Evolutionary conservation across 2,113 vertebrate species (phyloP), one percentile per base, ranked within the genome.

Genomic region (Cyanistes caeruleus): DNA sequence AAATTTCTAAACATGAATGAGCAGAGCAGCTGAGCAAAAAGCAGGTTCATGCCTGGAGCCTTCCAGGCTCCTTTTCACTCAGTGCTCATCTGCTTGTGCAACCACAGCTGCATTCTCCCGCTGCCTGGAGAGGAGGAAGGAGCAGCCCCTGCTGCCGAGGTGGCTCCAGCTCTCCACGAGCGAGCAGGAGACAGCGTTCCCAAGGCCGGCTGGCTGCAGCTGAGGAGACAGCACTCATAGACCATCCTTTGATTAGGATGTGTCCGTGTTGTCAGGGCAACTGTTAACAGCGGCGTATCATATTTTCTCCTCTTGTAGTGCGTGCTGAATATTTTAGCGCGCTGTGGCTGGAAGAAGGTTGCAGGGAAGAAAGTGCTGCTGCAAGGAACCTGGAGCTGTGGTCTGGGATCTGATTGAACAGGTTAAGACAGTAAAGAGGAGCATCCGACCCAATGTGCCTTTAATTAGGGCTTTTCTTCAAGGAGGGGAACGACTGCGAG

Each of bases 201-300:
- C 35, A 65, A 76, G 90, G 91, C 92, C 77, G 49, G 91, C 97
- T 35, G 43, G 62, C 74, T 84, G 95, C 95, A 41, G 86, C 95
- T 87, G 55, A 53, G 93, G 96, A 95, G 88, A 90, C 90, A 89
- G 85, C 18, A 41, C 87, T 94, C 84, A 68, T 24, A 56, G 94
- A 94, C 96, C 90, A 95, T 76, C 89, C 95, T 95, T 93, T 96
- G 95, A 97, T 97, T 96, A 94, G 97, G 97, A 95, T 91, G 93
- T 98, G 97, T 97, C 96, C 70, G 97, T 96, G 99, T 99, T 98
- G 98, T 99, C 98, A 98, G 98, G 98, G 98, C 97, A 98, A 98
- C 98, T 97, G 97, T 93, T 98, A 95, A 87, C 97, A 59, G 95
- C 93, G 84, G 96, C 95, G 82, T 91, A 98, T 99, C 98, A 95